Conservation (phyloP, 1,140 invertebrate species). For the Trachymyrmex septentrionalis region DNA sequence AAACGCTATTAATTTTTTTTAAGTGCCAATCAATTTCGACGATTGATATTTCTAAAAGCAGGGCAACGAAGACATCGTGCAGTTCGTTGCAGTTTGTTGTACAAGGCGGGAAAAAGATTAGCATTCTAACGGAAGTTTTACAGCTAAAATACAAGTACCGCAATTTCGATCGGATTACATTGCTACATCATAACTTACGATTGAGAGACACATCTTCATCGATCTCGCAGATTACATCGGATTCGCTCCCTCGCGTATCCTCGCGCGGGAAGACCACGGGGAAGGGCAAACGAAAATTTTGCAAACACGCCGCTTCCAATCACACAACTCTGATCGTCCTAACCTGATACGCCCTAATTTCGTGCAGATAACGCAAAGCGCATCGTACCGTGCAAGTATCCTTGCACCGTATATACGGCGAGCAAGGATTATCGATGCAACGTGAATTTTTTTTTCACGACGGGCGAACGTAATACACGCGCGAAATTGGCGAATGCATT, state of each 20-base stretch:
- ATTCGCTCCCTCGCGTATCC: neutral
- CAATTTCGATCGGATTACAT: neutral
- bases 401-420: neutral
- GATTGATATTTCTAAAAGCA: neutral
- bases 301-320: neutral
- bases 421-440: conserved; percentile 8
- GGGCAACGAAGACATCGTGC: neutral
- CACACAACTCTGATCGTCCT: conserved; percentile 55
- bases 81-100: too few relatives aligned
- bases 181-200: neutral
- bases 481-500: conserved; percentile 34
- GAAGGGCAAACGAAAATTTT: neutral
- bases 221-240: neutral
- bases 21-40: conserved; percentile 9
- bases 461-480: conserved; percentile 12
- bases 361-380: conserved; percentile 16
- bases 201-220: neutral
- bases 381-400: conserved; percentile 7
- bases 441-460: neutral
- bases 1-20: neutral
- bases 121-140: conserved; percentile 17
- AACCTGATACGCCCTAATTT: conserved; percentile 67
- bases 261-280: neutral
- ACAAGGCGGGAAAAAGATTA: neutral
- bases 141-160: neutral